Evolutionary conservation across 1,140 invertebrate species (phyloP).

Genomic region (Drosophila pallidifrons): DNA sequence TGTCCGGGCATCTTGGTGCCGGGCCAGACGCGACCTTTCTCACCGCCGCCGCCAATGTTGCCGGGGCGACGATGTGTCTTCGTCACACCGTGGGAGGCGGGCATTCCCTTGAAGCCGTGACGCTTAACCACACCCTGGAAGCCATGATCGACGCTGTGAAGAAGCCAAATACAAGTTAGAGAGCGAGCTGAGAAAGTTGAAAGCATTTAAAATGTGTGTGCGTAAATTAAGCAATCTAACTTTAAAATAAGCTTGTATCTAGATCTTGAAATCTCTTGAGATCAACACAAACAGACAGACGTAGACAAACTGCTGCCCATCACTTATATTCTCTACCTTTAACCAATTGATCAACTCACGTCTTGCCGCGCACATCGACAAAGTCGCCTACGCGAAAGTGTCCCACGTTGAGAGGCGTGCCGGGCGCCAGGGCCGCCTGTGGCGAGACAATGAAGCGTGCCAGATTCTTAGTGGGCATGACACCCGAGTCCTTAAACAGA

Average conservation of each 20-base stretch:
- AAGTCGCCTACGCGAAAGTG: constrained; percentile 97
- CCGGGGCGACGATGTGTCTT: constrained; percentile 97
- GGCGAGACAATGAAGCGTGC: constrained; percentile 94
- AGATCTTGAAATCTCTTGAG: no score
- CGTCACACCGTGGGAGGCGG: constrained; percentile 95
- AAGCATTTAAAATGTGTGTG: no score
- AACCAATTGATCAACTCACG: constrained; percentile 88
- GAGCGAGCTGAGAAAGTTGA: no score
- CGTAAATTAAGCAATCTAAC: no score
- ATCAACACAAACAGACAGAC: no score
- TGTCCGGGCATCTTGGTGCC: constrained; percentile 99
- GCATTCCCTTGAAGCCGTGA: constrained; percentile 97
- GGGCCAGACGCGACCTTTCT: constrained; percentile 95
- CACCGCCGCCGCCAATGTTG: constrained; percentile 93
- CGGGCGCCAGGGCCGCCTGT: constrained; percentile 93
- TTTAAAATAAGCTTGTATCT: no score
- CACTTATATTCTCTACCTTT: no score
- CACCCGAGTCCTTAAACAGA: constrained; percentile 93
- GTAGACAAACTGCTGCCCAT: no score
- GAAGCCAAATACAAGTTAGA: neutral
- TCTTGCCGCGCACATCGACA: constrained; percentile 96
- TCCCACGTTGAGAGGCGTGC: constrained; percentile 94
- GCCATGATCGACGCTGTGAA: constrained; percentile 93
- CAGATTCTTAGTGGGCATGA: constrained; percentile 94
- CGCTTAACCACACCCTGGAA: constrained; percentile 99